Percentiles rank a stretch among this genome's conserved stretches.
phyloP scores from a whole-genome alignment of 1,140 invertebrate species.

The Oreohelix idahoensis region DNA sequence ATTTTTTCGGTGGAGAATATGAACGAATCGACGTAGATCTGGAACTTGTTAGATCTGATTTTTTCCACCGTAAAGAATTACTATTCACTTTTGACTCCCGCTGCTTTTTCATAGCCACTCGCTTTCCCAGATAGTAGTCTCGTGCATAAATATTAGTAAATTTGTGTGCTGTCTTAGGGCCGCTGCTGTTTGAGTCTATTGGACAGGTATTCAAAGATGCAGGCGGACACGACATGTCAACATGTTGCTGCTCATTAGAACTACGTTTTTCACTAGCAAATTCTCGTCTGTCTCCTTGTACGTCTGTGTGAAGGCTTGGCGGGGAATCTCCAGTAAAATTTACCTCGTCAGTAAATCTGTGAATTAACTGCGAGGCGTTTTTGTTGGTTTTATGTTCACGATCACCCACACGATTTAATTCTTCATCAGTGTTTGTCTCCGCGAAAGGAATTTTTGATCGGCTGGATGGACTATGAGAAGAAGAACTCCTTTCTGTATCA shows the following conservation, averaged over 20 bases:
- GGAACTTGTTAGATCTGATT: not conserved
- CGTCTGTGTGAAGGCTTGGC: not conserved
- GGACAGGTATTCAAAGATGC: not conserved
- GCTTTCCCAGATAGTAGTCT: constrained; percentile 30
- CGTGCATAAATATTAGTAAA: constrained; percentile 7
- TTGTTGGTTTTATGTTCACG: not conserved
- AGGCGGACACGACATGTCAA: not conserved
- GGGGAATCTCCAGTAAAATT: not conserved
- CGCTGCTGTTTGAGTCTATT: not conserved
- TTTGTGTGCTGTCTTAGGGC: not conserved
- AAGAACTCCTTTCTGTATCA: constrained; percentile 27
- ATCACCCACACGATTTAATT: not conserved
- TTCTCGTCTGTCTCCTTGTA: not conserved
- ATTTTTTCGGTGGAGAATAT: not conserved
- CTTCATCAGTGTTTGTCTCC: too few species aligned
- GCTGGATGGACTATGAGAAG: constrained; percentile 10
- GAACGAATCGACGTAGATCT: not conserved
- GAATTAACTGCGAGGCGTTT: too few species aligned
- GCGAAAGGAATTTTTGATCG: not conserved
- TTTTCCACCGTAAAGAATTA: not conserved
- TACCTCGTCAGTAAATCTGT: not conserved
- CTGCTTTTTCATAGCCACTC: not conserved
- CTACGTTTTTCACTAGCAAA: not conserved
- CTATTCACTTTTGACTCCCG: not conserved
- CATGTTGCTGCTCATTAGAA: not conserved